Evolutionary conservation across 2,797 vertebrate genomes (phyloP), one percentile per base, ranked within the genome.

Genomic region (Sebastes trivittatus): DNA sequence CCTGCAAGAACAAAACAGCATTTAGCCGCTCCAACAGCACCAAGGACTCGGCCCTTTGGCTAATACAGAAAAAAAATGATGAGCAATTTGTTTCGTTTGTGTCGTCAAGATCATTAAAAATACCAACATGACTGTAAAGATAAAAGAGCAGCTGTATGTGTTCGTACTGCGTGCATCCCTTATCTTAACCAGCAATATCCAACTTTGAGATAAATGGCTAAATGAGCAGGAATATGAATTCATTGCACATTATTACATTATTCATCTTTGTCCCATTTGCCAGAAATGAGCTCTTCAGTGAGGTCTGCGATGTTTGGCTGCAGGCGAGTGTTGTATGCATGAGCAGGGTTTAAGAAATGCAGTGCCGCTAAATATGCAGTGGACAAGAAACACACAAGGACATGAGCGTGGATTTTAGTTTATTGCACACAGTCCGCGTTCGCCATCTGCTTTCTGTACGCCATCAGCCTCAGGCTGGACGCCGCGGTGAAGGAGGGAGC

Each of bases 361-460:
- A 55, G 4, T 13, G 38, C 16, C 0, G 1, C 25, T 78, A 61
- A 72, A 78, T 70, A 78, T 70, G 52, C 74, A 81, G 58, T 55
- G 76, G 76, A 77, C 46, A 36, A 23, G 32, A 63, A 54, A 65
- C 62, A 68, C 36, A 58, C 4, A 8, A 67, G 23, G 55, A 62
- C 67, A 49, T 60, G 32, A 75, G 66, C 6, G 32, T 25, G 13
- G 11, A 30, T 77, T 70, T 79, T 60, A 60, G 58, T 84, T 82
- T 81, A 79, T 36, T 55, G 77, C 68, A 61, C 74, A 64, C 61
- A 11, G 42, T 55, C 64, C 58, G 4, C 68, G 70, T 68, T 74
- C 5, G 7, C 77, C 83, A 77, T 81, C 81, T 89, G 85, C 25
- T 84, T 84, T 5, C 75, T 58, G 52, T 20, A 20, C n/a, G 46